Evolutionary conservation across 2,113 vertebrate species (phyloP).

Genomic region (Pyxicephalus adspersus): DNA sequence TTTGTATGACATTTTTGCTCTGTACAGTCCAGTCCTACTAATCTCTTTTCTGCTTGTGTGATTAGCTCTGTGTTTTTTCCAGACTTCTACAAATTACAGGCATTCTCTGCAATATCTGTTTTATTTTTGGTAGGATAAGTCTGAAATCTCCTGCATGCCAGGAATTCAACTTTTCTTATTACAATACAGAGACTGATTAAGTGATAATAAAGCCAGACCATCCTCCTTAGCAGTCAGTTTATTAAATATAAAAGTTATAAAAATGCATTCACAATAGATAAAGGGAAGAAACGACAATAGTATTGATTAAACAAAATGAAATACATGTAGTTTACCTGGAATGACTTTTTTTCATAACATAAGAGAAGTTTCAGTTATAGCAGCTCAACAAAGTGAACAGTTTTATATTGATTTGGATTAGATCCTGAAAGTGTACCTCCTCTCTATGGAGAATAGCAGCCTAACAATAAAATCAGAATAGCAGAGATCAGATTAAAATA

Average conservation of each 20-base stretch:
- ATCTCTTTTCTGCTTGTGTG: too few relatives aligned
- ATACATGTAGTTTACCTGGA: background rate
- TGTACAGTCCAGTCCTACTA: too few relatives aligned
- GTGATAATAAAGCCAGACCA: too few relatives aligned
- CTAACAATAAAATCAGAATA: constrained; percentile 27
- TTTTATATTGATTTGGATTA: constrained; percentile 14
- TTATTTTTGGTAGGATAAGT: too few relatives aligned
- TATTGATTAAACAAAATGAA: background rate
- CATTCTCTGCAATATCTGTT: too few relatives aligned
- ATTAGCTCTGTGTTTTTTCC: too few relatives aligned
- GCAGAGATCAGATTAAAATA: constrained; percentile 9
- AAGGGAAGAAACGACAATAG: background rate
- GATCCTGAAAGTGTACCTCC: background rate
- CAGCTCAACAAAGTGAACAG: background rate
- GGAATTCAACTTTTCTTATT: too few relatives aligned
- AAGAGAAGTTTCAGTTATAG: background rate
- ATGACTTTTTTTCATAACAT: background rate
- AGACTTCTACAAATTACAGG: too few relatives aligned
- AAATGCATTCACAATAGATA: background rate
- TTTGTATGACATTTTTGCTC: too few relatives aligned
- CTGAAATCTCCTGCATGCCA: too few relatives aligned
- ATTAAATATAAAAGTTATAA: background rate
- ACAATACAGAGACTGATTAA: too few relatives aligned
- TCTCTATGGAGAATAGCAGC: constrained; percentile 2
- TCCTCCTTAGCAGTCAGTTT: background rate